Base-by-base conservation (phyloP, 1,140 invertebrate genomes). In the Drosophila sulfurigaster region DNA sequence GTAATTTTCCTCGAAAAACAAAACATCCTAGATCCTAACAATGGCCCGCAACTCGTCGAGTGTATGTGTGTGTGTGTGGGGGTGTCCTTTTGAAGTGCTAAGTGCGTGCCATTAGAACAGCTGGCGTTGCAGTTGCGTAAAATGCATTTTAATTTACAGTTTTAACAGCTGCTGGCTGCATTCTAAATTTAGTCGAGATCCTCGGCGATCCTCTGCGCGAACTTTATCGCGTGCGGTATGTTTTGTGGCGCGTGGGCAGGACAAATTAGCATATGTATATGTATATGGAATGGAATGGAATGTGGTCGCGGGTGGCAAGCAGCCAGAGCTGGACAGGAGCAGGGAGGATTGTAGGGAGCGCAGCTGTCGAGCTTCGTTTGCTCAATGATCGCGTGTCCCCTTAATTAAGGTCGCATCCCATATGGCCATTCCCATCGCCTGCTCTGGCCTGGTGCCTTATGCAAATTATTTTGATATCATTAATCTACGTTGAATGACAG, bases 141-240 rank as follows among this genome's bases (percentile, higher is more conserved):
- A 89, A 89, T 90, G 85, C 81, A 89, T 89, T 89, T 89, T 89
- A 89, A 89, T 89, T 89, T 89, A 89, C 85, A 83, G 80, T 65
- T 82, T 25, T 83, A n/a, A 56, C 83, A 87, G 83, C 85, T 83
- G 83, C 75, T 71, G 76, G 83, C 75, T 71, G 76, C 30, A 5
- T 30, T 73, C 63, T 80, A 79, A 88, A 79, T 82, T 88, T 88
- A 88, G 80, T 66, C 56, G 16, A n/a, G 49, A 75, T 77, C 46
- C 67, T 70, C 65, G 58, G 3, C 30, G 60, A 82, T 79, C 71
- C 67, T 25, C 20, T 62, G 63, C 68, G 43, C 67, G 67, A 51
- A 79, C 49, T 74, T 68, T 80, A 83, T 87, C 80, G 83, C 83
- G 83, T 87, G 83, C 64, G 83, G 80, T 80, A 57, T 78, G 79